Evolutionary conservation across 2,797 vertebrate genomes (phyloP), one percentile per base, ranked within the genome.

Genomic region (Presbytis comata): DNA sequence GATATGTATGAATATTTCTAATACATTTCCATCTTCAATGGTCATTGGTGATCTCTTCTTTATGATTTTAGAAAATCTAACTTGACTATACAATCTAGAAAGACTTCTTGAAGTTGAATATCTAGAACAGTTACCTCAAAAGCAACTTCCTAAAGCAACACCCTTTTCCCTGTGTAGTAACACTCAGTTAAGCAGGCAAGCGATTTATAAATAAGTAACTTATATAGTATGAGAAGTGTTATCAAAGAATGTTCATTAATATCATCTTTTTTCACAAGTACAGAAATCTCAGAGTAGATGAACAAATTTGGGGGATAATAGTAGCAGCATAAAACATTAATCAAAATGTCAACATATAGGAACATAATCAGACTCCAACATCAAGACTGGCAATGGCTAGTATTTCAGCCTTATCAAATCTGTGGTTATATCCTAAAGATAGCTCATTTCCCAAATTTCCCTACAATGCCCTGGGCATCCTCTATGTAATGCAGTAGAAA

Each of bases 61-160:
- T 79, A 92, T 36, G 53, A 83, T 78, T 39, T 89, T 67, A 80
- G 86, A 36, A 84, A 87, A 90, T 44, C 53, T 88, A 80, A n/a
- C 26, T 79, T 61, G 14, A 84, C 17, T 57, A 6, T 78, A 89
- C 2, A 78, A 79, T 59, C 64, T 48, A 86, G 44, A 44, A 92
- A 78, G 30, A 72, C 46, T 89, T 61, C 59, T 17, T 61, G 10
- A 76, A 78, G 41, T 64, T 83, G n/a, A 93, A 2, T 79, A 91
- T 7, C 59, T 97, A 5, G 0, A 80, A 53, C 26, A 85, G 64
- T 7, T 93, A 41, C 33, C 46, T 94, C 33, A 75, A 97, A 94
- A 95, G 59, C 12, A 94, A 93, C 78, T 91, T 64, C 9, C 41
- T 92, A 67, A 95, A 97, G 28, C 3, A 70, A 53, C 39, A n/a